These are phyloP conservation scores for Sminthurides aquaticus DNA, from an alignment of 2,888 invertebrate species.

Conservation along the genomic window DNA sequence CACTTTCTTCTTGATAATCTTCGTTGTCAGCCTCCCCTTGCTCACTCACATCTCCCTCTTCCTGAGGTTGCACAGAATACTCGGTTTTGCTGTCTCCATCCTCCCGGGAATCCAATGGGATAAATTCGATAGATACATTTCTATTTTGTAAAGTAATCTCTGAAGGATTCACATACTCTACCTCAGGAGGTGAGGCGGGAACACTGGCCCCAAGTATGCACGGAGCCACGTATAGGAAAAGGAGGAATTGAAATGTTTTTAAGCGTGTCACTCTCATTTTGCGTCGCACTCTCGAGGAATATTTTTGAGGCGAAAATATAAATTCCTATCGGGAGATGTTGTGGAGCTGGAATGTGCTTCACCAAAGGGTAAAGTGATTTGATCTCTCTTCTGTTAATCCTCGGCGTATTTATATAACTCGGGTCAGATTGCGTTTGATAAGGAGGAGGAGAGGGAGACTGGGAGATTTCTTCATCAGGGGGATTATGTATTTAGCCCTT, in stretches of 20 bases:
- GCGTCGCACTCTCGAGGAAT: not conserved
- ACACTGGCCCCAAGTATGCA: not conserved
- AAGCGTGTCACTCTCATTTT: not conserved
- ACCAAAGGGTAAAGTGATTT: not conserved
- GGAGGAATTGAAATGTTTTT: not conserved
- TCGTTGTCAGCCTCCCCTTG: not conserved
- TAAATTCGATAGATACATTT: slow-evolving; percentile 6
- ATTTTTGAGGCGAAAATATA: not conserved
- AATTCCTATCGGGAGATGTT: too few species aligned
- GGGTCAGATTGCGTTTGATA: not conserved
- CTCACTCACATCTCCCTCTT: not conserved
- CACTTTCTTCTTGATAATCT: not conserved
- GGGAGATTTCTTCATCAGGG: too few species aligned
- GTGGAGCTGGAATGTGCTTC: too few species aligned
- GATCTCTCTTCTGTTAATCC: not conserved
- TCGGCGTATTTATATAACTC: not conserved
- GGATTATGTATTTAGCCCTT: too few species aligned
- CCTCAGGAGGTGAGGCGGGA: slow-evolving; percentile 4
- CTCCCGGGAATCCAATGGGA: slow-evolving; percentile 15
- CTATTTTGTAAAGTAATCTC: not conserved
- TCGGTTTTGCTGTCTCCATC: slow-evolving; percentile 2
- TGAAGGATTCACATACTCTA: slow-evolving; percentile 11
- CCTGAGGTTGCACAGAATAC: not conserved
- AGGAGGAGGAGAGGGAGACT: too few species aligned
- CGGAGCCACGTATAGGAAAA: not conserved